Conservation (phyloP, 2,888 invertebrate genomes). For the Torymus auratus region DNA sequence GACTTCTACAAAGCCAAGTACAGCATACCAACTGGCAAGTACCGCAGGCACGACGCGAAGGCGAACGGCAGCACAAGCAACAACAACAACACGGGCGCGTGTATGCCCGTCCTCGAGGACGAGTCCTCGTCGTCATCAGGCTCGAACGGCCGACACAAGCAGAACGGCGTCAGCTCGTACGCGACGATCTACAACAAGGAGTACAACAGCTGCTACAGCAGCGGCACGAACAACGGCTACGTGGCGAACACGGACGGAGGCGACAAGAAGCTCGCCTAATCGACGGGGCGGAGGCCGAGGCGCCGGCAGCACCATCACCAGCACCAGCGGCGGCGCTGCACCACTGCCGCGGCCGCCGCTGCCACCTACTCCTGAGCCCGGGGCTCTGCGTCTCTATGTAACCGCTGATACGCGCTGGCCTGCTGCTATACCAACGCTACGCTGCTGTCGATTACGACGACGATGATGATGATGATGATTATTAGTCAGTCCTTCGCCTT, state of each 20-base stretch:
- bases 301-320: not conserved
- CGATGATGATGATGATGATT: too few species aligned
- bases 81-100: slow-evolving; percentile 76
- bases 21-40: slow-evolving; percentile 64
- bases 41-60: slow-evolving; percentile 72
- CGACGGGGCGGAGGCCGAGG: slow-evolving; percentile 42
- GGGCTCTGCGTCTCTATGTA: too few species aligned
- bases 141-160: slow-evolving; percentile 64
- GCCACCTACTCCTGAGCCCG: not conserved
- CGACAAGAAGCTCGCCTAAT: slow-evolving; percentile 74
- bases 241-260: slow-evolving; percentile 76
- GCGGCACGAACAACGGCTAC: slow-evolving; percentile 82
- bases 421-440: too few species aligned
- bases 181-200: slow-evolving; percentile 79
- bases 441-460: too few species aligned
- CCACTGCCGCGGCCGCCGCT: slow-evolving; percentile 36
- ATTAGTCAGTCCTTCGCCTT: too few species aligned
- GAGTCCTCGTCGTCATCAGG: slow-evolving; percentile 19
- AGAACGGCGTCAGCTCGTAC: slow-evolving; percentile 75
- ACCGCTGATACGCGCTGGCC: too few species aligned
- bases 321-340: slow-evolving; percentile 40
- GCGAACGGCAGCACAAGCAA: slow-evolving; percentile 27
- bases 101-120: slow-evolving; percentile 86
- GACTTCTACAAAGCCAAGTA: slow-evolving; percentile 95
- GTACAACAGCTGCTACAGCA: slow-evolving; percentile 81